These are phyloP conservation scores for Whitmania pigra DNA, from an alignment of 1,140 invertebrate species.

Conservation along the genomic window DNA sequence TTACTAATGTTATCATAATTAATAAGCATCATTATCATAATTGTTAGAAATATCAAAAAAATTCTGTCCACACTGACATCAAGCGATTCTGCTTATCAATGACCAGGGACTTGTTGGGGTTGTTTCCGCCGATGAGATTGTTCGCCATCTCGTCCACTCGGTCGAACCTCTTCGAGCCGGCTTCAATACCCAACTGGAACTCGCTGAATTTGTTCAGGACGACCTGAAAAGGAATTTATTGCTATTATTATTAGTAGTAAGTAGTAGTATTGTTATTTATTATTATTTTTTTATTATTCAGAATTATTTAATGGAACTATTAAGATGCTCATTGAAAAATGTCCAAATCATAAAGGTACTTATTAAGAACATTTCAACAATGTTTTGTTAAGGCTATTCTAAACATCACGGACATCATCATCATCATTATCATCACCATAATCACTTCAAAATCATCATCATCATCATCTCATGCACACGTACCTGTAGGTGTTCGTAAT, in stretches of 20 bases:
- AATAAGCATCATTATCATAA: no score
- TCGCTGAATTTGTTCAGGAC: conserved; percentile 88
- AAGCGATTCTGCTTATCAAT: conserved; percentile 62
- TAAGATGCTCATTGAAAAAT: no score
- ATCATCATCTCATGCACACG: conserved; percentile 37
- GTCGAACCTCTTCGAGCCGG: conserved; percentile 78
- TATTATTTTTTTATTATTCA: background rate
- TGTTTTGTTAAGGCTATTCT: no score
- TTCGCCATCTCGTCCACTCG: conserved; percentile 81
- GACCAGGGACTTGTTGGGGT: conserved; percentile 61
- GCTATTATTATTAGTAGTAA: background rate
- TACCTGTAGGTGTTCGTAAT: conserved; percentile 87
- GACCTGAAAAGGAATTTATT: conserved; percentile 44
- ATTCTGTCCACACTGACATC: conserved; percentile 49
- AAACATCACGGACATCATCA: no score
- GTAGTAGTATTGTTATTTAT: background rate
- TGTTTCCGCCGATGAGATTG: conserved; percentile 73
- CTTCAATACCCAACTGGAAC: conserved; percentile 77
- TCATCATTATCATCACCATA: no score
- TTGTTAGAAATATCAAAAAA: background rate
- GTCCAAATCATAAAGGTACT: no score
- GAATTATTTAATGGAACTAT: no score
- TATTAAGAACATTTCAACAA: no score
- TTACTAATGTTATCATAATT: background rate
- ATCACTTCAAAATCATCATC: background rate